Evolutionary conservation across 2,888 invertebrate genomes (phyloP), one percentile per base, ranked within the genome.

Genomic region (Dryocosmus kuriphilus): DNA sequence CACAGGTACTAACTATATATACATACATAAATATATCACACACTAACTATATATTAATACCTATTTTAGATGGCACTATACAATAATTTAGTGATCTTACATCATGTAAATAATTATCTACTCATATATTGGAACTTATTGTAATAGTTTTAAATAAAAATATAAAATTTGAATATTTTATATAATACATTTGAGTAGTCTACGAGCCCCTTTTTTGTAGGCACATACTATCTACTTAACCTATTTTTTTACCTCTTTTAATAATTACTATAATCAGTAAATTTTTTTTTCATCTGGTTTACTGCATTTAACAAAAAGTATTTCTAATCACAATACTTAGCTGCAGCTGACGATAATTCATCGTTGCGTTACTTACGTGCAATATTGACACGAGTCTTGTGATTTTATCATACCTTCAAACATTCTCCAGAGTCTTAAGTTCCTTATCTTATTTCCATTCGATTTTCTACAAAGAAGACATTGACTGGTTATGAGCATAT

Each of bases 391-490:
- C 30, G 27, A 14, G 27, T 11, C 11, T 19, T 24, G 51, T 11
- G 32, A 32, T 63, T 63, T 51, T 11, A 71, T 57, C 24, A 57
- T 57, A 16, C 19, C 67, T 51, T 19, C 30, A 30, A 71, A 71
- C 71, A 71, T 71, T 71, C 71, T 71, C 71, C 30, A 71, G 8
- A 14, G 41, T 51, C 30, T 27, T 46, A 51, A 51, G 51, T 30
- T 51, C 51, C 46, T 19, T 71, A 51, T 71, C 30, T 27, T 71
- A 51, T 71, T 51, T 71, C n/a, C 71, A 71, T 71, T 71, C 27
- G 30, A 30, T 71, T 51, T 71, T 71, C 22, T 19, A 46, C 19
- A 67, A 30, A 67, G 46, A 51, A 46, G 67, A 67, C 46, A 67
- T 41, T 67, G 46, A 67, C 41, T 67, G 24, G 67, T 67, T 67